Conservation (phyloP, 2,113 vertebrate species). For the Pseudorhombus dupliciocellatus region DNA sequence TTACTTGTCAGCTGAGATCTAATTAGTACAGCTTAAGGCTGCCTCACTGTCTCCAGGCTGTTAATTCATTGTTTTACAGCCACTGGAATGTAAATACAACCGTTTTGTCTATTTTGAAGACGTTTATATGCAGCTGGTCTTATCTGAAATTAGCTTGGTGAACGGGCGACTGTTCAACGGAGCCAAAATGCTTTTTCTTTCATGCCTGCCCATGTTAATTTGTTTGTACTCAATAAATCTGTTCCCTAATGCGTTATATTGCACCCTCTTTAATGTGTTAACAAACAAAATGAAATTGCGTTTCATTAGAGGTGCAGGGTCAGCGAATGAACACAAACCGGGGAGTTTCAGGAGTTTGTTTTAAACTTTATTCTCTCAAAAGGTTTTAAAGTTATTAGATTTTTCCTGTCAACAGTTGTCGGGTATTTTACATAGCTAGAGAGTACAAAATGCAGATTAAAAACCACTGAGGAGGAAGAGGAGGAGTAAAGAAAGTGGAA, state of each 20-base stretch:
- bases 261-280: conserved; percentile 7
- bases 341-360: conserved; percentile 47
- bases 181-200: conserved; percentile 49
- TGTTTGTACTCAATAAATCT: conserved; percentile 71
- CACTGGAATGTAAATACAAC: conserved; percentile 64
- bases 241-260: conserved; percentile 29
- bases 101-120: conserved; percentile 40
- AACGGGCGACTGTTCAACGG: conserved; percentile 28
- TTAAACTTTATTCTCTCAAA: conserved; percentile 75
- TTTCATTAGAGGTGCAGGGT: neutral
- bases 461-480: conserved; percentile 59
- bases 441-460: conserved; percentile 76
- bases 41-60: conserved; percentile 37
- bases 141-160: conserved; percentile 35
- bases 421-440: conserved; percentile 69
- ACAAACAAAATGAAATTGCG: neutral
- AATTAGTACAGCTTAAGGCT: conserved; percentile 44
- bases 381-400: conserved; percentile 40
- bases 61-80: conserved; percentile 49
- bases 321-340: conserved; percentile 7
- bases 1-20: conserved; percentile 39
- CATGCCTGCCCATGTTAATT: conserved; percentile 32
- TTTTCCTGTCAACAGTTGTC: conserved; percentile 48
- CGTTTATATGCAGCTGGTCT: conserved; percentile 44
- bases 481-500: conserved; percentile 29